Evolutionary conservation across 2,888 invertebrate genomes (phyloP), one percentile per base, ranked within the genome.

Genomic region (Tolmerus cingulatus): DNA sequence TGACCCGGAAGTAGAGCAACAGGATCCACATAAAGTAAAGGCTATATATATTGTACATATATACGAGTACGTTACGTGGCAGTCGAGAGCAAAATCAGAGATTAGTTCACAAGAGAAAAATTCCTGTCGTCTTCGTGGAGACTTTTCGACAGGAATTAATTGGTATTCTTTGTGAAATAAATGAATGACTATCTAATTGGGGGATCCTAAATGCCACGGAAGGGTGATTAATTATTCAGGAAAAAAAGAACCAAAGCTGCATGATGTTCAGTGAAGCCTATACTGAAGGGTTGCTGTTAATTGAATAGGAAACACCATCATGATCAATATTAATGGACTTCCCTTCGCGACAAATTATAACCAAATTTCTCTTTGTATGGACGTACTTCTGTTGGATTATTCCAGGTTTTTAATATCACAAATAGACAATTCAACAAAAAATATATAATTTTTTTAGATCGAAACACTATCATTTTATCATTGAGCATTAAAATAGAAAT

Each of bases 161-260:
- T 89, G 89, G 88, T 87, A 88, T 89, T 89, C 89, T 89, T 89
- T 89, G 88, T 89, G 87, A 89, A 89, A 89, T 89, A 89, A 89
- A 89, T 89, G 89, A 89, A 89, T 89, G 89, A 89, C 89, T 89
- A 88, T 89, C 89, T 89, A 89, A 89, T 89, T 89, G 89, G 88
- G 88, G 89, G 89, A 89, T 89, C 88, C 88, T 89, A 88, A 89
- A 88, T 87, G 89, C 89, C 89, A 89, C 88, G 88, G 88, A 89
- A 89, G 89, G 87, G 89, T 89, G 89, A 89, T 89, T 89, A 89
- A 89, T 89, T 89, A 89, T 89, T 88, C 57, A 82, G 66, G 57
- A 82, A 82, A 82, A 82, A 81, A 30, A 30, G 57, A 82, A 19
- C 19, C 57, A 37, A 66, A 66, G 82, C 55, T 82, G 30, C 43